Evolutionary conservation across 2,113 vertebrate species (phyloP).

Genomic region (Osmerus eperlanus): DNA sequence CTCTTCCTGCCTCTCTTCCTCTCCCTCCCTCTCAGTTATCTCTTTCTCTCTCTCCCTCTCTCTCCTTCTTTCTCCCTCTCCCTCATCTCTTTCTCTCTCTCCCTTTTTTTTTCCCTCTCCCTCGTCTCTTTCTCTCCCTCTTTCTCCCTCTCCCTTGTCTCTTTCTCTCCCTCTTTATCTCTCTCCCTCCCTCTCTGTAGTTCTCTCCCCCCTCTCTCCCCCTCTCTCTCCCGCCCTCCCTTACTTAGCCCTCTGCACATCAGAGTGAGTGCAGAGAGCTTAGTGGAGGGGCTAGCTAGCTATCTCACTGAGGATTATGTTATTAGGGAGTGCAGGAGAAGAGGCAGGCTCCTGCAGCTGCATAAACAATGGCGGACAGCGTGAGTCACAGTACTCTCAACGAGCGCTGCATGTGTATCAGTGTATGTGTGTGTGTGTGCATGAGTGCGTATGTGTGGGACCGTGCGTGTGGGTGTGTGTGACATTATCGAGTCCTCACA

Average conservation of each 20-base stretch:
- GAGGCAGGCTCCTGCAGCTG: conserved; percentile 60
- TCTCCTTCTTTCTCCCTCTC: not conserved
- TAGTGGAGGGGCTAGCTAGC: conserved; percentile 56
- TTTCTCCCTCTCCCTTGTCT: not conserved
- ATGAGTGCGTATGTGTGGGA: not conserved
- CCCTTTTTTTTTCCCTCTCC: not conserved
- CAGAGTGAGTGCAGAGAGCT: conserved; percentile 63
- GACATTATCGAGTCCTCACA: too few species aligned
- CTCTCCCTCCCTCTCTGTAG: too few species aligned
- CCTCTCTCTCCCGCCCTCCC: conserved; percentile 12
- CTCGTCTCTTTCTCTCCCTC: not conserved
- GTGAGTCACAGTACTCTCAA: too few species aligned
- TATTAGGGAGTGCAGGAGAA: conserved; percentile 62
- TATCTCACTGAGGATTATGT: conserved; percentile 73
- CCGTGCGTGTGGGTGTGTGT: not conserved
- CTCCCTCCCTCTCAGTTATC: not conserved
- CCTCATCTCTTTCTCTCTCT: not conserved
- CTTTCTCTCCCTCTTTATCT: not conserved
- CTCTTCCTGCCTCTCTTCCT: not conserved
- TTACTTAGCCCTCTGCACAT: conserved; percentile 49
- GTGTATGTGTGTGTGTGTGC: too few species aligned
- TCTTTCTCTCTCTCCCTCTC: not conserved
- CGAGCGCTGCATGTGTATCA: too few species aligned
- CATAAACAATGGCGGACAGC: conserved; percentile 59
- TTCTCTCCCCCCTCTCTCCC: too few species aligned